These are phyloP conservation scores for Taurulus bubalis DNA, from an alignment of 2,113 vertebrate genomes.

Conservation along the genomic window DNA sequence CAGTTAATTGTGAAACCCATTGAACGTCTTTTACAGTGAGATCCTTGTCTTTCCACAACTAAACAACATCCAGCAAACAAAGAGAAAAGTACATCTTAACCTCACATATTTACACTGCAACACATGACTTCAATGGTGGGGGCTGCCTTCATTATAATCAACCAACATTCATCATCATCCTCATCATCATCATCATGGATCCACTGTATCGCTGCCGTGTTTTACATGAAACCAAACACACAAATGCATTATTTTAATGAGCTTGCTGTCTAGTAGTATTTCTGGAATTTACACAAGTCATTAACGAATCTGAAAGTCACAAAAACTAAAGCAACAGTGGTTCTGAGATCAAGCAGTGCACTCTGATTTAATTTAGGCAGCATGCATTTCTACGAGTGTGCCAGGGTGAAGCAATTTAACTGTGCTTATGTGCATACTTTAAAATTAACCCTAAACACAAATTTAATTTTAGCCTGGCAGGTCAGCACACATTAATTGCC, in stretches of 20 bases:
- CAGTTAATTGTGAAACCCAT: background rate
- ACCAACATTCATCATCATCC: background rate
- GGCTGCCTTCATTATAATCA: background rate
- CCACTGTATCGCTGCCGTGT: background rate
- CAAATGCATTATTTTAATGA: slow-evolving; percentile 55
- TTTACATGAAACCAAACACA: slow-evolving; percentile 47
- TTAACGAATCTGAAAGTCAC: slow-evolving; percentile 41
- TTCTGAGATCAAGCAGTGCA: slow-evolving; percentile 27
- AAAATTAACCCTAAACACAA: slow-evolving; percentile 37
- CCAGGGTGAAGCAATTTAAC: slow-evolving; percentile 13
- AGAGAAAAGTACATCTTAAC: slow-evolving; percentile 3
- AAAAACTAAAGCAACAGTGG: slow-evolving; percentile 25
- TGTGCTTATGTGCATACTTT: slow-evolving; percentile 44
- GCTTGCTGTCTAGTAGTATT: slow-evolving; percentile 14
- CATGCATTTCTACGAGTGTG: slow-evolving; percentile 11
- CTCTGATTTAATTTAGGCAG: slow-evolving; percentile 24
- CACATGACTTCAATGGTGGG: background rate
- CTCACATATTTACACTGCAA: slow-evolving; percentile 1
- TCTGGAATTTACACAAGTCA: slow-evolving; percentile 41
- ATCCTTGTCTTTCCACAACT: background rate
- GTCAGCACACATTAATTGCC: slow-evolving; percentile 56
- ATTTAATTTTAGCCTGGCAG: slow-evolving; percentile 29
- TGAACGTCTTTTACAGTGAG: background rate
- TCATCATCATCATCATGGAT: background rate
- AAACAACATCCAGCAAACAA: background rate